phyloP scores from a whole-genome alignment of 2,797 vertebrate genomes.

The Mastacembelus armatus region DNA sequence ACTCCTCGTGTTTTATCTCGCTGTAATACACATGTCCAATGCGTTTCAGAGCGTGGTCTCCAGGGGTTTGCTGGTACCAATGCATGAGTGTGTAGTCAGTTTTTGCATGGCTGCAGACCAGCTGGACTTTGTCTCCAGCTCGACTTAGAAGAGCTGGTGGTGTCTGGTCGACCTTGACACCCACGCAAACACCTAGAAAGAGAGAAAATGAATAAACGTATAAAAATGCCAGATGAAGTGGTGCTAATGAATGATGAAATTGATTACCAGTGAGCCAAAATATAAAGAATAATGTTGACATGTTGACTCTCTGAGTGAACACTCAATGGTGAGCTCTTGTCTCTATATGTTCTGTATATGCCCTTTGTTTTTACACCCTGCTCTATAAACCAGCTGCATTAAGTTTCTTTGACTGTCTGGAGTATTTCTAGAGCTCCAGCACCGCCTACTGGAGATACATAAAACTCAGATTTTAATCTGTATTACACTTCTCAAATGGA shows the following conservation, averaged over 20 bases:
- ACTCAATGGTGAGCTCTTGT: too few species aligned
- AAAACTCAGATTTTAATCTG: fast-evolving
- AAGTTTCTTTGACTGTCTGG: conserved; percentile 1
- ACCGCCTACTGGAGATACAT: conserved; percentile 51
- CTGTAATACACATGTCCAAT: conserved; percentile 6
- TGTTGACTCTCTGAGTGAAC: too few species aligned
- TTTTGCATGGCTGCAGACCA: conserved; percentile 47
- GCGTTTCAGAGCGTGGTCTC: conserved; percentile 26
- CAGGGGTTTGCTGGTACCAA: conserved; percentile 51
- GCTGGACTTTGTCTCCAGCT: conserved; percentile 1
- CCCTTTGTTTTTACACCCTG: too few species aligned
- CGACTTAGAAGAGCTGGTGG: conserved; percentile 5
- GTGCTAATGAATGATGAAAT: too few species aligned
- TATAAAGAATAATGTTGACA: too few species aligned
- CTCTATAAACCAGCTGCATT: too few species aligned
- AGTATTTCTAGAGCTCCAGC: conserved; percentile 38
- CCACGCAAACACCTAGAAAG: conserved; percentile 23
- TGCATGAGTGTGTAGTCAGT: conserved; percentile 35
- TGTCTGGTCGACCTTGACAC: conserved; percentile 46
- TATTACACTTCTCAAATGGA: background rate
- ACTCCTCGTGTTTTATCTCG: too few species aligned
- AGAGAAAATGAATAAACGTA: background rate
- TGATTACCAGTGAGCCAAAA: too few species aligned
- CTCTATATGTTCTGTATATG: too few species aligned
- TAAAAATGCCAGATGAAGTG: too few species aligned